Evolutionary conservation across 2,888 invertebrate genomes (phyloP), one percentile per base, ranked within the genome.

Genomic region (Synergus itoensis): DNA sequence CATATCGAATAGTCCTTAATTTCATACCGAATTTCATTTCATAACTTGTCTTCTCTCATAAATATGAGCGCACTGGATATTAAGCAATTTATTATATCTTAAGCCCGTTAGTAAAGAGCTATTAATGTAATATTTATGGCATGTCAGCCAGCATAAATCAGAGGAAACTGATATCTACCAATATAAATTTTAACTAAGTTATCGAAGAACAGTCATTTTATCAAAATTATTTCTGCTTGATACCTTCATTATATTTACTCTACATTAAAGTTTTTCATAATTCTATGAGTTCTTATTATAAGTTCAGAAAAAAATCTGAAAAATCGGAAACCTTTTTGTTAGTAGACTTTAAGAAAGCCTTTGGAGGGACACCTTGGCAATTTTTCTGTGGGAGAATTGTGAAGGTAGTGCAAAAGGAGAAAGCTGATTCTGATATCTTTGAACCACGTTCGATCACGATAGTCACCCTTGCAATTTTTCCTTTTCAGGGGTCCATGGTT

Each of bases 401-500:
- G 53, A 53, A 53, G 53, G 53, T n/a, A 18, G 8, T 2, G n/a
- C n/a, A n/a, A n/a, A 36, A n/a, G n/a, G 53, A n/a, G 9, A 53
- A 53, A 53, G n/a, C 53, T 53, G 53, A n/a, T 7, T n/a, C 48
- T 53, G 43, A 69, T 45, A 69, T 45, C 48, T 69, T 69, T 69
- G 69, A 76, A 76, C 28, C 60, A 57, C 60, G 76, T 76, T 76
- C 76, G 7, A 76, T 57, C 69, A 48, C 43, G 69, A 69, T 69
- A 69, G 48, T 69, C 45, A 69, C 8, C 69, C 28, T 48, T 16
- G 45, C 69, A 16, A 69, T 69, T 69, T 69, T 69, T 69, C 69
- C 28, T 18, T 81, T 81, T 63, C 82, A 82, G 82, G 80, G 67
- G 63, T 64, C 21, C 80, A 79, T 14, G 77, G 79, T 60, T 82